phyloP scores from a whole-genome alignment of 1,140 invertebrate species.

The Philopotamus ludificatus region DNA sequence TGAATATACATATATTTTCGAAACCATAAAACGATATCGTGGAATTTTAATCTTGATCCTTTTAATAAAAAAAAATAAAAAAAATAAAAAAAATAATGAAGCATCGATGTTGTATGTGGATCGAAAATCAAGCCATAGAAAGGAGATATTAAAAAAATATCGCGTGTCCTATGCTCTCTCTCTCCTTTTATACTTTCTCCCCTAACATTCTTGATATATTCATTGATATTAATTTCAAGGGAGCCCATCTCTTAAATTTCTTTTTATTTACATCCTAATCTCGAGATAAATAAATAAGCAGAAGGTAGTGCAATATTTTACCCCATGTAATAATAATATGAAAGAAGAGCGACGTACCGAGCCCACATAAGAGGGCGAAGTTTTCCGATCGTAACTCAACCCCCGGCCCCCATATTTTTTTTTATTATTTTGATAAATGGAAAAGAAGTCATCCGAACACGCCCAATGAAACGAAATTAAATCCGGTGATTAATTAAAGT shows the following conservation, averaged over 20 bases:
- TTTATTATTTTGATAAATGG: slow-evolving; percentile 9
- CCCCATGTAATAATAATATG: slow-evolving; percentile 3
- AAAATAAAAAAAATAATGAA: no score
- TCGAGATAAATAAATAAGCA: background rate
- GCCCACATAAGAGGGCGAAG: background rate
- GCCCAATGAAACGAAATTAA: slow-evolving; percentile 10
- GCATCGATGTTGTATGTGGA: no score
- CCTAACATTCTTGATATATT: no score
- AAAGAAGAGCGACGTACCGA: background rate
- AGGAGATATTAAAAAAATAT: no score
- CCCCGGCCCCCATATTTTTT: background rate
- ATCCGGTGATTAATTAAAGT: slow-evolving; percentile 3
- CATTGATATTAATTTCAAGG: no score
- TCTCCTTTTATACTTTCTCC: no score
- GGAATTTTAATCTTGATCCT: no score
- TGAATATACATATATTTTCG: slow-evolving; percentile 22
- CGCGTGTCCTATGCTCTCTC: no score
- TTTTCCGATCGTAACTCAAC: background rate
- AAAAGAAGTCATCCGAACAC: slow-evolving; percentile 10
- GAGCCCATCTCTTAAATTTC: background rate
- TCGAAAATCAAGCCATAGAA: no score
- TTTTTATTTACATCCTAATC: background rate
- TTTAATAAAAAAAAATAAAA: no score
- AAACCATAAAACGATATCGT: no score
- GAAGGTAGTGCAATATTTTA: background rate